phyloP scores from a whole-genome alignment of 2,888 invertebrate species.

The Isoperla grammatica region DNA sequence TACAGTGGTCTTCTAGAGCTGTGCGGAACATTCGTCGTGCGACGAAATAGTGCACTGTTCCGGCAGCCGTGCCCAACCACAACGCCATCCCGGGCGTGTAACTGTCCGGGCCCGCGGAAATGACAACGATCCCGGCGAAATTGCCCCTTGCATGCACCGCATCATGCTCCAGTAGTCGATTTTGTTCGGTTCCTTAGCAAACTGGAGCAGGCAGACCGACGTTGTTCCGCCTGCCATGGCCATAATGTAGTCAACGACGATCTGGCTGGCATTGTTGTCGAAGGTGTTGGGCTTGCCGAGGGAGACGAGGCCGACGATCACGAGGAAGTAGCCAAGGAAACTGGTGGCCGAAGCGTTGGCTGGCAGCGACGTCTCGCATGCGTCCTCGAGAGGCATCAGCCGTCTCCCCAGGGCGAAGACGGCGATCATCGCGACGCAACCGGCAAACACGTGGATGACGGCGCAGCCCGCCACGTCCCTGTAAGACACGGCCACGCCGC shows the following conservation, averaged over 20 bases:
- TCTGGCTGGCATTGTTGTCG: conserved; percentile 16
- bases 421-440: conserved; percentile 39
- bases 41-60: conserved; percentile 36
- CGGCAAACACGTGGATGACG: conserved; percentile 39
- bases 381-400: conserved; percentile 38
- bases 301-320: conserved; percentile 40
- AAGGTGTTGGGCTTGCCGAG: conserved; percentile 32
- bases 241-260: conserved; percentile 33
- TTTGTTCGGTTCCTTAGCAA: conserved; percentile 31
- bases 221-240: conserved; percentile 31
- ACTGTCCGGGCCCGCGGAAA: conserved; percentile 39
- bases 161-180: conserved; percentile 40
- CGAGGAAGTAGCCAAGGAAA: conserved; percentile 40
- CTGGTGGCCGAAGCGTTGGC: conserved; percentile 38
- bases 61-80: conserved; percentile 32
- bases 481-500: conserved; percentile 33
- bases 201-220: conserved; percentile 18
- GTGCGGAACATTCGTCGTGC: conserved; percentile 37
- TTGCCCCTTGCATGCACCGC: conserved; percentile 40
- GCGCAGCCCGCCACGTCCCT: conserved; percentile 40
- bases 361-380: conserved; percentile 40
- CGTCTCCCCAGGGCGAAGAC: conserved; percentile 40
- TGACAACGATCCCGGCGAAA: conserved; percentile 39
- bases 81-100: conserved; percentile 38
- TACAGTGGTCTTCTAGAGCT: conserved; percentile 42